Evolutionary conservation across 2,888 invertebrate species (phyloP).

Genomic region (Pteria penguin): DNA sequence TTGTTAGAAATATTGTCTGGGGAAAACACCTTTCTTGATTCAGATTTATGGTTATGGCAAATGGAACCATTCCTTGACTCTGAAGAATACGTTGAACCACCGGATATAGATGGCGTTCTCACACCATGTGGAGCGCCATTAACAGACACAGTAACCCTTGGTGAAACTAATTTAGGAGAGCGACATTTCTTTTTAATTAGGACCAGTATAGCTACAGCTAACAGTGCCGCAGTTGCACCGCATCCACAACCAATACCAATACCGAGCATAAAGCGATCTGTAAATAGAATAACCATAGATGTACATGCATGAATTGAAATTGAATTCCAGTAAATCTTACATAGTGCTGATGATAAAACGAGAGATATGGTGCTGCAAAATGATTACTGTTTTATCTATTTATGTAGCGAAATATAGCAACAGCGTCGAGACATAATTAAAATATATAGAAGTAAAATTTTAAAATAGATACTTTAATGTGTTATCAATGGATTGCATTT

Average conservation of each 20-base stretch:
- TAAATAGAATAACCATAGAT: background rate
- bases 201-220: conserved; percentile 12
- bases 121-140: conserved; percentile 12
- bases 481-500: no score
- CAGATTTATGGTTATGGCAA: background rate
- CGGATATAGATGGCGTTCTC: conserved; percentile 12
- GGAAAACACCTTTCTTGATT: background rate
- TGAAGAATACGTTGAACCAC: background rate
- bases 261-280: conserved; percentile 28
- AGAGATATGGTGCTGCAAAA: no score
- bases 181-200: conserved; percentile 22
- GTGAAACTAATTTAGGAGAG: conserved; percentile 15
- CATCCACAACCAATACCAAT: conserved; percentile 29
- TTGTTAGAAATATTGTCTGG: background rate
- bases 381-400: no score
- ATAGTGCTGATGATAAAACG: no score
- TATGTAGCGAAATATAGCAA: no score
- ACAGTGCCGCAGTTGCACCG: conserved; percentile 23
- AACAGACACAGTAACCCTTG: conserved; percentile 9
- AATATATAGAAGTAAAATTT: no score
- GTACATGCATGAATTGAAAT: background rate
- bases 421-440: no score
- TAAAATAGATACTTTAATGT: no score
- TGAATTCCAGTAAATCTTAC: no score
- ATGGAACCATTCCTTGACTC: background rate